These are phyloP conservation scores for Antheraea pernyi DNA, from an alignment of 1,140 invertebrate species.

Conservation along the genomic window DNA sequence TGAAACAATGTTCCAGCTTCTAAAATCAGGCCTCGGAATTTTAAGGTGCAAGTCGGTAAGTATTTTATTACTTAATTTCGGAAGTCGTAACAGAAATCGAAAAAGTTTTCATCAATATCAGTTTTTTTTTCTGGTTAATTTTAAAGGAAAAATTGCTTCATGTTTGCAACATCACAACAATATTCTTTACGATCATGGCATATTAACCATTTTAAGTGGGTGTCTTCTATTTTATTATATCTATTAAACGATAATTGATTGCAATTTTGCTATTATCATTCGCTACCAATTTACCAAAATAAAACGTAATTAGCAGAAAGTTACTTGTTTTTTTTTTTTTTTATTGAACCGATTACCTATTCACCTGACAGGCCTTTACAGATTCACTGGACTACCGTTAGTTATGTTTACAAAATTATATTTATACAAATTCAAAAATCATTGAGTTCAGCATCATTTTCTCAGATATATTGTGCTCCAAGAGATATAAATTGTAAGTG, in stretches of 20 bases:
- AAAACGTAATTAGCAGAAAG: too few relatives aligned
- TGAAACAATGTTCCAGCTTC: constrained; percentile 43
- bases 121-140: neutral
- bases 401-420: too few relatives aligned
- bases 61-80: constrained; percentile 36
- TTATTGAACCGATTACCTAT: too few relatives aligned
- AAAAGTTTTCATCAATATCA: constrained; percentile 26
- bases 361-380: too few relatives aligned
- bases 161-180: neutral
- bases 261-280: too few relatives aligned
- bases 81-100: constrained; percentile 28
- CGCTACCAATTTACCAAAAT: too few relatives aligned
- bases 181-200: neutral
- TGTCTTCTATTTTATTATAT: too few relatives aligned
- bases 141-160: neutral
- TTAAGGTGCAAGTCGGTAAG: constrained; percentile 31
- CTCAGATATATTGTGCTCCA: neutral
- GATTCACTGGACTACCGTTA: too few relatives aligned
- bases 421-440: neutral
- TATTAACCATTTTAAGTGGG: too few relatives aligned
- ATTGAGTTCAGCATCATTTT: neutral
- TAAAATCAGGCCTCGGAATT: constrained; percentile 36
- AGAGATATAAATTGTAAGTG: neutral
- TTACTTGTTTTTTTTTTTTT: too few relatives aligned
- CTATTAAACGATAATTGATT: too few relatives aligned